These are phyloP conservation scores for Actinia equina DNA, from an alignment of 64 coral and sea anemone species.

Conservation along the genomic window DNA sequence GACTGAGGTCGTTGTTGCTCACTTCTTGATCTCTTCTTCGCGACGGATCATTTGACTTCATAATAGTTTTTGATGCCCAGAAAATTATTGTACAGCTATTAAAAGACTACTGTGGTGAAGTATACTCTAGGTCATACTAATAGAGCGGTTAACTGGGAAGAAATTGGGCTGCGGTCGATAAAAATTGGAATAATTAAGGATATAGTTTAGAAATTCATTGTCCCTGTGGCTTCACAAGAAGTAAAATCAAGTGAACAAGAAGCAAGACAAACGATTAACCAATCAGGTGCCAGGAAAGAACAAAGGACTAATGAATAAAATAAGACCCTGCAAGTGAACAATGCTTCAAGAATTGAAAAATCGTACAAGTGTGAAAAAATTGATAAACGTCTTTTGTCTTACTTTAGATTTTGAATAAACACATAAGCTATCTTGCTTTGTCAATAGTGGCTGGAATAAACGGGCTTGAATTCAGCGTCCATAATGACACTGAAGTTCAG, in stretches of 20 bases:
- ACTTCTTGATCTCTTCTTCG: background rate
- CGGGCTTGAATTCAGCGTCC: too few relatives aligned
- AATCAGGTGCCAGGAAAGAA: background rate
- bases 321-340: background rate
- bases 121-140: background rate
- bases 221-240: background rate
- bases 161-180: background rate
- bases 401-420: background rate
- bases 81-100: background rate
- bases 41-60: background rate
- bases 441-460: too few relatives aligned
- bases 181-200: background rate
- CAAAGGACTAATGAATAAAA: constrained; percentile 1
- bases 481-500: too few relatives aligned
- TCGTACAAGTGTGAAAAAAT: background rate
- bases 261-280: background rate
- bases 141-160: background rate
- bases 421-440: background rate
- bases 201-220: background rate
- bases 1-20: background rate
- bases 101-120: background rate
- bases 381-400: background rate
- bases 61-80: background rate
- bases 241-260: background rate
- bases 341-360: background rate